phyloP scores from a whole-genome alignment of 2,113 vertebrate species.

The Phodopus roborovskii region DNA sequence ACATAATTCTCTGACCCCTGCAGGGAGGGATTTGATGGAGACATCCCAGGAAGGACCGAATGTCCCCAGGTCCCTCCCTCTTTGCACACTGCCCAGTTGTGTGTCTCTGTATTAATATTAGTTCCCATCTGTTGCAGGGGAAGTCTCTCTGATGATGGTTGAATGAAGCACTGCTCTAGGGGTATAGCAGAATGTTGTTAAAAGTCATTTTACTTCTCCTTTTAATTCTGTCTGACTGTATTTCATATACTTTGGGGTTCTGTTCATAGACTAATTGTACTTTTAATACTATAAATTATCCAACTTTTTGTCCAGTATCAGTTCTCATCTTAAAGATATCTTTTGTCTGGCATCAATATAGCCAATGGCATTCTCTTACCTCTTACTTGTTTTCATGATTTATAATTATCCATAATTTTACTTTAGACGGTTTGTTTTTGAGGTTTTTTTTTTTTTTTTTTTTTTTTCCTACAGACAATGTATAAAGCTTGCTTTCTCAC shows the following conservation, averaged over 20 bases:
- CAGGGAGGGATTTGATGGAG: too few relatives aligned
- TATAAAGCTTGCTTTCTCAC: background rate
- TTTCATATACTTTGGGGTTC: background rate
- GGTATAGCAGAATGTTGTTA: background rate
- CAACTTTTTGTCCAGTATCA: conserved; percentile 8
- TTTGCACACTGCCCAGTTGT: too few relatives aligned
- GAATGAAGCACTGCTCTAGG: too few relatives aligned
- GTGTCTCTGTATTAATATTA: too few relatives aligned
- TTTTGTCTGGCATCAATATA: conserved; percentile 31
- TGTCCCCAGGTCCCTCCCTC: too few relatives aligned
- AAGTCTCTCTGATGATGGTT: too few relatives aligned
- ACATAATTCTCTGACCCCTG: background rate
- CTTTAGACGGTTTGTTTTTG: conserved; percentile 14
- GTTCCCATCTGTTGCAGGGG: too few relatives aligned
- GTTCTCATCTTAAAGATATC: conserved; percentile 28
- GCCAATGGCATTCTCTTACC: background rate
- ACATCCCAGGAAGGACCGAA: too few relatives aligned
- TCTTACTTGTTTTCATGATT: background rate
- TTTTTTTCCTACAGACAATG: background rate
- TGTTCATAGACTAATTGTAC: background rate
- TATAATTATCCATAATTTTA: conserved; percentile 24
- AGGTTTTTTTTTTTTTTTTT: background rate
- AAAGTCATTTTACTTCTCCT: background rate
- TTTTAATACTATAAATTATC: conserved; percentile 18
- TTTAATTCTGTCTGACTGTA: background rate